Base-by-base conservation (phyloP, 53 echinoderm and acorn worm genomes). In the Holothuria scabra region DNA sequence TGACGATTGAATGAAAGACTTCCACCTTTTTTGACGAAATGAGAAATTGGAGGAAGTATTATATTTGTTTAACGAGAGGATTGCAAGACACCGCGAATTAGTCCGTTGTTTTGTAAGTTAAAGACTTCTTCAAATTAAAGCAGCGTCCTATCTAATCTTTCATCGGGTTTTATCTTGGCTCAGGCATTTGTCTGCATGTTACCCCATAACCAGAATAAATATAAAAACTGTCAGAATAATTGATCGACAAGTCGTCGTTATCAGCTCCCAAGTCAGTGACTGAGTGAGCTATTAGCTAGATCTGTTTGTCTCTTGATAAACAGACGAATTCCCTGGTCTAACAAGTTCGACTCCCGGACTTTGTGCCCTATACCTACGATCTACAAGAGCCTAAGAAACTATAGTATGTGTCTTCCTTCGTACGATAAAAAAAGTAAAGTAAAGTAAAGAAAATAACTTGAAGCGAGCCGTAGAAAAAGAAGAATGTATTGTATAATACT, bases 241-340 rank as follows among this genome's bases (percentile, higher is more conserved):
- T 68, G 68, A 68, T 68, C 29, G 68, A 68, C 68, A 68, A 14
- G 68, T n/a, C 29, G 14, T 33, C 5, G 31, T 68, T 68, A 68
- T 68, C 68, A 30, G 68, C 20, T 31, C 37, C n/a, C 20, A 31
- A 34, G 21, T 68, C 34, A 34, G 32, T 33, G 68, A n/a, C 68
- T 68, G 68, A 68, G 68, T 68, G 33, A 68, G 68, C 68, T 68
- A 68, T 68, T 68, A 68, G 68, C 21, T 31, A 33, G 32, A 68
- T 68, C 29, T 28, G 64, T 38, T 68, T 68, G 68, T 68, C 33
- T 68, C 68, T 33, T n/a, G 16, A 68, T 64, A 64, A 64, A 64
- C 18, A 64, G 30, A 64, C 52, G 52, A 52, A 52, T 52, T 52
- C 52, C 18, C 52, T 52, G 52, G 52, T 24, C 65, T 65, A 28